Conservation (phyloP, 2,113 vertebrate genomes). For the Crotalus helleri region DNA sequence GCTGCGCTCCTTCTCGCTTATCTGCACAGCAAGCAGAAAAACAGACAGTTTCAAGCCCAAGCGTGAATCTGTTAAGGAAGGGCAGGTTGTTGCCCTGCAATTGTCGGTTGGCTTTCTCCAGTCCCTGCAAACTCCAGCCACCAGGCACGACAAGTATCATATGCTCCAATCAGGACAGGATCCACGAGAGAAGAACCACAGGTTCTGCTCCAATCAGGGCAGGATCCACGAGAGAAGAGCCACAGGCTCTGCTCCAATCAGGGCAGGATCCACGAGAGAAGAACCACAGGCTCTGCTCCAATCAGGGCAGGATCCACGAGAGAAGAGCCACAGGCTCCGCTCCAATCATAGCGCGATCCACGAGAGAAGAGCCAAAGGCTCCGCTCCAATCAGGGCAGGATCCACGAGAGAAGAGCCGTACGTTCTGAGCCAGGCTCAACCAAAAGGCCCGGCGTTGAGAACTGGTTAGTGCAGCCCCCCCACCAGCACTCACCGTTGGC, state of each 20-base stretch:
- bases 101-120: background rate
- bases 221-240: no score
- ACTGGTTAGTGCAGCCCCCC: background rate
- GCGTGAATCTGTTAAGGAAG: background rate
- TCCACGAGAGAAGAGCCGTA: background rate
- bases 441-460: no score
- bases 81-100: background rate
- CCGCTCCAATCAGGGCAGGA: background rate
- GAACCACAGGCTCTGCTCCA: background rate
- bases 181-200: background rate
- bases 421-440: background rate
- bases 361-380: background rate
- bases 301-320: background rate
- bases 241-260: no score
- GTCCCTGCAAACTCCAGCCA: background rate
- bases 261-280: background rate
- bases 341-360: background rate
- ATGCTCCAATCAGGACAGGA: background rate
- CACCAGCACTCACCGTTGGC: conserved; percentile 83
- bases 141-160: background rate
- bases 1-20: conserved; percentile 80
- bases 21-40: conserved; percentile 63
- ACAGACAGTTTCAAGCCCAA: conserved; percentile 14
- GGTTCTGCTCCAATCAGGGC: background rate
- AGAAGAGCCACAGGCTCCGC: no score